Percentiles rank a stretch among this genome's conserved stretches.
phyloP scores from a whole-genome alignment of 2,888 invertebrate species.

The Agrotis clavis region DNA sequence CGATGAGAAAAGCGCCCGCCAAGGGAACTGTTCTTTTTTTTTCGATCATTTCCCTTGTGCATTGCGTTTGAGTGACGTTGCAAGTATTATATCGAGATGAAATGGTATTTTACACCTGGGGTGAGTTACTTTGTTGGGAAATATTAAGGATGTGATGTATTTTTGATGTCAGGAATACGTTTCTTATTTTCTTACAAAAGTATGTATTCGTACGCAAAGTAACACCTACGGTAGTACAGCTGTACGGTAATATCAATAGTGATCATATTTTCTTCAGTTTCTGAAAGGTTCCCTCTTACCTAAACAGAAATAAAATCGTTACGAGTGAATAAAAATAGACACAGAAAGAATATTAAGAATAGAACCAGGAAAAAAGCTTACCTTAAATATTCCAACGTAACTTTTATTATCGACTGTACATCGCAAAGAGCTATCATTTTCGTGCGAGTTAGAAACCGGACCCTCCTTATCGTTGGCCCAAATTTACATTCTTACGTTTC shows the following conservation, averaged over 20 bases:
- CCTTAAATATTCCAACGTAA: constrained; percentile 8
- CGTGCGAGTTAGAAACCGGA: constrained; percentile 62
- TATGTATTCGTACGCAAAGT: background rate
- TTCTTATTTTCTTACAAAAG: background rate
- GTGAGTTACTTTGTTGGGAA: no score
- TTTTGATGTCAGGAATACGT: background rate
- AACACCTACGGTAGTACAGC: background rate
- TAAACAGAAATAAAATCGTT: background rate
- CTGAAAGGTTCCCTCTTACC: background rate
- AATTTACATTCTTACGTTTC: constrained; percentile 70
- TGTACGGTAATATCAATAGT: background rate
- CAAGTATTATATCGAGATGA: background rate
- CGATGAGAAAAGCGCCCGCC: constrained; percentile 17
- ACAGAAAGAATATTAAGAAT: background rate
- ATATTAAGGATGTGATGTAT: background rate
- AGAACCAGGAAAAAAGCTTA: constrained; percentile 7
- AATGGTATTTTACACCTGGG: background rate
- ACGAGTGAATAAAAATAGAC: background rate
- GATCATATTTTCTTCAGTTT: background rate
- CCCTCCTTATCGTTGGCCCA: constrained; percentile 62
- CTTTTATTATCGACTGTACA: constrained; percentile 47
- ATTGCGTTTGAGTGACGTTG: background rate
- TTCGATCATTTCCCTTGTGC: background rate
- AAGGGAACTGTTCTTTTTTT: background rate
- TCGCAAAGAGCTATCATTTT: constrained; percentile 60